Evolutionary conservation across 2,797 vertebrate species (phyloP).

Genomic region (Mastacembelus armatus): DNA sequence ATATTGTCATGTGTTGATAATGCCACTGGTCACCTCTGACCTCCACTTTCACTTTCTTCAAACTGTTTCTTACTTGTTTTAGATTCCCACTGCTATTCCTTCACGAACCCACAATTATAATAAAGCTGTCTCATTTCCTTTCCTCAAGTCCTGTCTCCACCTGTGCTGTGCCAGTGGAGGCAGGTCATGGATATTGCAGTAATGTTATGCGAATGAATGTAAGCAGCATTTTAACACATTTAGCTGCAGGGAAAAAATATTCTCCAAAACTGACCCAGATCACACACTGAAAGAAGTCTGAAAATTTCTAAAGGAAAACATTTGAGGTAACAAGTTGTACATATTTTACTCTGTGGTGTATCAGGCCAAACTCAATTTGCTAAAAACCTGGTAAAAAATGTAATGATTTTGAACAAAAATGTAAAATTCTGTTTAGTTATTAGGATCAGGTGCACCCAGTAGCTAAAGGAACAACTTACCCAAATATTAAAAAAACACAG

Average conservation of each 20-base stretch:
- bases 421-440: constrained; percentile 19
- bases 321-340: constrained; percentile 34
- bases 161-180: constrained; percentile 25
- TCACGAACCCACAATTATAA: constrained; percentile 22
- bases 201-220: constrained; percentile 55
- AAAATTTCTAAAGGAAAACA: constrained; percentile 39
- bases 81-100: background rate
- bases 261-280: constrained; percentile 44
- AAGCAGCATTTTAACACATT: constrained; percentile 64
- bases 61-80: constrained; percentile 11
- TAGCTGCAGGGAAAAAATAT: constrained; percentile 49
- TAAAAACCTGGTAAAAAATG: constrained; percentile 41
- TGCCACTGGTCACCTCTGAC: constrained; percentile 25
- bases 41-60: constrained; percentile 1
- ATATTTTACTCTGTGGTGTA: constrained; percentile 41
- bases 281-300: constrained; percentile 35
- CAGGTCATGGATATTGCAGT: constrained; percentile 49
- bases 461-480: constrained; percentile 7
- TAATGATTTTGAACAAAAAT: constrained; percentile 14
- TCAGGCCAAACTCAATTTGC: constrained; percentile 41
- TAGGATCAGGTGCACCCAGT: constrained; percentile 8
- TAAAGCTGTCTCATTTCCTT: constrained; percentile 32
- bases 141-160: constrained; percentile 5
- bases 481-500: constrained; percentile 1
- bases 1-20: constrained; percentile 12